Conservation (phyloP, 2,888 invertebrate species). For the Gymnoscelis rufifasciata region DNA sequence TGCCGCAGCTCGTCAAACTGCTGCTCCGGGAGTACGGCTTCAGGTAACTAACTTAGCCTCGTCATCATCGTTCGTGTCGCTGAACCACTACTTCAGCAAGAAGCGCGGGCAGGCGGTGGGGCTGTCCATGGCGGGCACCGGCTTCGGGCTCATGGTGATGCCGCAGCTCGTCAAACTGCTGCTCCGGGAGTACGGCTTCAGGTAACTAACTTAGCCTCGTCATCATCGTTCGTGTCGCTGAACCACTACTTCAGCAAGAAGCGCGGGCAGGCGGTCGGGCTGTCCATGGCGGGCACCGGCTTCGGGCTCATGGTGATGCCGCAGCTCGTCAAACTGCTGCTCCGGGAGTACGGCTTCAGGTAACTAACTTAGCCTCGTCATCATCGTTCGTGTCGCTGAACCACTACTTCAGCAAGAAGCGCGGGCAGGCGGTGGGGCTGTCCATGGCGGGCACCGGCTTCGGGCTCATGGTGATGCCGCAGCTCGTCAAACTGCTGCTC, state of each 20-base stretch:
- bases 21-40: constrained; percentile 82
- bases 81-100: constrained; percentile 88
- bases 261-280: constrained; percentile 88
- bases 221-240: constrained; percentile 87
- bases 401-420: constrained; percentile 87
- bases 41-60: constrained; percentile 76
- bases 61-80: constrained; percentile 87
- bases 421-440: constrained; percentile 88
- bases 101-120: constrained; percentile 89
- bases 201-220: constrained; percentile 80
- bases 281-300: constrained; percentile 89
- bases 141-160: constrained; percentile 88
- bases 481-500: constrained; percentile 82
- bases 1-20: constrained; percentile 86
- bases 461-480: constrained; percentile 89
- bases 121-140: constrained; percentile 88
- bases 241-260: constrained; percentile 89
- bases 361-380: constrained; percentile 82
- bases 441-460: constrained; percentile 89
- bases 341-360: constrained; percentile 80
- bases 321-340: constrained; percentile 82
- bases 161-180: constrained; percentile 85
- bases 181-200: constrained; percentile 81
- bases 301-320: constrained; percentile 89
- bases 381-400: constrained; percentile 89